These are phyloP conservation scores for Trichogramma pretiosum DNA, from an alignment of 1,140 invertebrate genomes.

Conservation along the genomic window DNA sequence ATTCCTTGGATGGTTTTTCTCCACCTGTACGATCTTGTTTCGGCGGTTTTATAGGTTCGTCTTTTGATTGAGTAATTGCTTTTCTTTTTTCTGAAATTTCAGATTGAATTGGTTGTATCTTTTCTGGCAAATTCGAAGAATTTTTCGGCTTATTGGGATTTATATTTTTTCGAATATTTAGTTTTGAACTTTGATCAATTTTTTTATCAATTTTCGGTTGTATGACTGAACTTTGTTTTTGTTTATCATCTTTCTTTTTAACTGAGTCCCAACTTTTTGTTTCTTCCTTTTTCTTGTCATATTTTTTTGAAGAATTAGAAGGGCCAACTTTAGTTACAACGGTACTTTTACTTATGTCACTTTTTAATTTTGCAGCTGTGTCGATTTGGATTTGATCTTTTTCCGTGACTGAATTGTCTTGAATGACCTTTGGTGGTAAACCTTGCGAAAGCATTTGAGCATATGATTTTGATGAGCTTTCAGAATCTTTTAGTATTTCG, in stretches of 20 bases:
- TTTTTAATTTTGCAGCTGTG: too few species aligned
- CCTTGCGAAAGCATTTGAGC: slow-evolving; percentile 65
- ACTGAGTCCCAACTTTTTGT: slow-evolving; percentile 6
- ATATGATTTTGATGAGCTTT: too few species aligned
- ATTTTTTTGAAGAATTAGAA: not conserved
- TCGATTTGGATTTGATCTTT: too few species aligned
- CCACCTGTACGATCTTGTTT: slow-evolving; percentile 14
- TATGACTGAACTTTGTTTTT: not conserved
- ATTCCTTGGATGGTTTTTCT: too few species aligned
- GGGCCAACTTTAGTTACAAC: too few species aligned
- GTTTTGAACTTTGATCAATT: not conserved
- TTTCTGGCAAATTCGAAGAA: slow-evolving; percentile 11
- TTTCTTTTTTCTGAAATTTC: slow-evolving; percentile 1
- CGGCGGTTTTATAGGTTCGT: slow-evolving; percentile 7
- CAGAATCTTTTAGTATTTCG: not conserved
- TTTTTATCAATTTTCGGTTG: not conserved
- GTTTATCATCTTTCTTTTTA: slow-evolving; percentile 15
- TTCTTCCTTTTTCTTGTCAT: slow-evolving; percentile 10
- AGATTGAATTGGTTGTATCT: slow-evolving; percentile 5
- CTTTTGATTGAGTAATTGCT: not conserved
- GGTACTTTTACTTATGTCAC: too few species aligned
- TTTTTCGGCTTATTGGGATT: too few species aligned
- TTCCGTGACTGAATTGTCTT: too few species aligned
- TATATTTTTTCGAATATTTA: too few species aligned
- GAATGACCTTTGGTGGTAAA: slow-evolving; percentile 34